phyloP scores from a whole-genome alignment of 2,888 invertebrate genomes.

The Ditylenchus weischeri region DNA sequence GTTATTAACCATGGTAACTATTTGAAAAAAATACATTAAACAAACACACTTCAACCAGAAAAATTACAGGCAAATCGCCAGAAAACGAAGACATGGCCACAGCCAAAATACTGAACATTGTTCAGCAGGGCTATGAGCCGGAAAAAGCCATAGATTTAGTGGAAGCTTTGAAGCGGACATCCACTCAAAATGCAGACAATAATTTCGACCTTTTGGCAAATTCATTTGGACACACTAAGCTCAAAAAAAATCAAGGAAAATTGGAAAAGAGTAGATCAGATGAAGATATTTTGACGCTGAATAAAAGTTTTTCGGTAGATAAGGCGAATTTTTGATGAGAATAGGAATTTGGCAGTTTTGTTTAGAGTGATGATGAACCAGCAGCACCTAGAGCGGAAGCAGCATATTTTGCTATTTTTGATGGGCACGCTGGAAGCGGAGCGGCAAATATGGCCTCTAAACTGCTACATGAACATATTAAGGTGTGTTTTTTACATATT shows the following conservation, averaged over 20 bases:
- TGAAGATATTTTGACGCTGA: slow-evolving; percentile 32
- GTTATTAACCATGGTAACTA: slow-evolving; percentile 17
- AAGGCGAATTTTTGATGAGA: background rate
- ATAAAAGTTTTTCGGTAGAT: slow-evolving; percentile 31
- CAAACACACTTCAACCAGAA: too few relatives aligned
- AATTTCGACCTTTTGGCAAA: slow-evolving; percentile 3
- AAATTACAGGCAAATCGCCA: slow-evolving; percentile 58
- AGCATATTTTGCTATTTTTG: slow-evolving; percentile 76
- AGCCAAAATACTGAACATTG: slow-evolving; percentile 42
- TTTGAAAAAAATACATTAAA: background rate
- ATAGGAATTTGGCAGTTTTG: background rate
- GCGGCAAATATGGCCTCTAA: slow-evolving; percentile 75
- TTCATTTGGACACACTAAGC: background rate
- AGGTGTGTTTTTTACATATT: too few relatives aligned
- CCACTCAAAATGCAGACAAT: slow-evolving; percentile 10
- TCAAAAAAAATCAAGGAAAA: background rate
- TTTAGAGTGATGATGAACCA: slow-evolving; percentile 30
- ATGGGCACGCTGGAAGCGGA: slow-evolving; percentile 80
- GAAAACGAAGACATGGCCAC: slow-evolving; percentile 61
- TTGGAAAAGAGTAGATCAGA: slow-evolving; percentile 25
- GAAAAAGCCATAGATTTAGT: slow-evolving; percentile 33
- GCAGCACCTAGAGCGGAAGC: slow-evolving; percentile 40
- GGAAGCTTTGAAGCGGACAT: slow-evolving; percentile 17
- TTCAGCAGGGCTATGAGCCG: slow-evolving; percentile 40
- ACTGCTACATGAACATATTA: slow-evolving; percentile 74